Conservation (phyloP, 2,113 vertebrate species). For the Rhinopomastus cyanomelas region DNA sequence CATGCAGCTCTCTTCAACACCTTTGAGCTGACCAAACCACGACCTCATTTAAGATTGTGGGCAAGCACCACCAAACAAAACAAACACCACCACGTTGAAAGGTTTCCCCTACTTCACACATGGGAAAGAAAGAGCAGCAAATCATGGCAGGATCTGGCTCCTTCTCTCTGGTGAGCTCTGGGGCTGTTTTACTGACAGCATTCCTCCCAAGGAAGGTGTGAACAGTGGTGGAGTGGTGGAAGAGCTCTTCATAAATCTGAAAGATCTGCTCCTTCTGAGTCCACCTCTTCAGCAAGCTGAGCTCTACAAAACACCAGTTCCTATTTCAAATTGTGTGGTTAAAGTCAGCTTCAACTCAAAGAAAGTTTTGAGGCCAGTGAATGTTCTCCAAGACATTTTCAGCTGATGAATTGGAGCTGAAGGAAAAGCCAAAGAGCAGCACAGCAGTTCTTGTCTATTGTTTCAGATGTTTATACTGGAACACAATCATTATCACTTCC, state of each 20-base stretch:
- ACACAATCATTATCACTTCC: background rate
- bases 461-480: slow-evolving; percentile 29
- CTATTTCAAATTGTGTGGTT: fast-evolving
- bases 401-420: background rate
- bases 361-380: background rate
- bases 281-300: background rate
- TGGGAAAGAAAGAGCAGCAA: background rate
- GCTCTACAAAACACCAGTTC: background rate
- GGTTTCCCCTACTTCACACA: background rate
- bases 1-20: background rate
- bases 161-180: background rate
- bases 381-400: background rate
- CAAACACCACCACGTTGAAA: background rate
- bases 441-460: background rate
- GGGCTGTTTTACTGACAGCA: background rate
- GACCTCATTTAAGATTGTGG: background rate
- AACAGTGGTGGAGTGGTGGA: background rate
- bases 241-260: background rate
- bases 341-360: background rate
- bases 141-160: background rate
- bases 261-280: fast-evolving
- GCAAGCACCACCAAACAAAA: slow-evolving; percentile 11
- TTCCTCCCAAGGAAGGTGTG: background rate
- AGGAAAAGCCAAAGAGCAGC: background rate
- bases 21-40: background rate